phyloP scores from a whole-genome alignment of 2,888 invertebrate species.

The Sepiola atlantica region DNA sequence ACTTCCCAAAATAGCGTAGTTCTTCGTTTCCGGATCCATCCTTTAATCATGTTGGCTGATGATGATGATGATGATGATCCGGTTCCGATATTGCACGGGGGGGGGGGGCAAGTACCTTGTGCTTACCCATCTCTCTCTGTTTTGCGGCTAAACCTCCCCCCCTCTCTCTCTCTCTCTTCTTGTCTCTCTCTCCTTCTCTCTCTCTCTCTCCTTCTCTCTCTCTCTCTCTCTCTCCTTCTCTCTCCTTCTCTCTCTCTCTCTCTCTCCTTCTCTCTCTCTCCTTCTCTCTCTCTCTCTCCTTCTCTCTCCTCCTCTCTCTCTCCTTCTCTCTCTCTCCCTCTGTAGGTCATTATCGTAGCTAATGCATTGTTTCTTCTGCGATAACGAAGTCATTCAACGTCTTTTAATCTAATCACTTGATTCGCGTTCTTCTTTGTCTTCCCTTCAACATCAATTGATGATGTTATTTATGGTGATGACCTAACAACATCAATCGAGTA shows the following conservation, averaged over 20 bases:
- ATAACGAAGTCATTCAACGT: not conserved
- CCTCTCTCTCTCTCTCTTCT: not conserved
- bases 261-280: not conserved
- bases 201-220: not conserved
- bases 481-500: not conserved
- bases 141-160: not conserved
- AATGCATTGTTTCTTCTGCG: not conserved
- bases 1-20: not conserved
- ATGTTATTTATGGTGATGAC: not conserved
- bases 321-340: not conserved
- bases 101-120: not conserved
- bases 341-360: not conserved
- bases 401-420: not conserved
- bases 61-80: not conserved
- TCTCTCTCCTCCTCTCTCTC: too few relatives aligned
- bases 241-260: not conserved
- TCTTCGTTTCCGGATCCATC: not conserved
- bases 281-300: not conserved
- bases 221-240: not conserved
- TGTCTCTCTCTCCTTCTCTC: too few relatives aligned
- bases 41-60: not conserved
- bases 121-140: not conserved
- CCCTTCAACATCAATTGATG: not conserved
- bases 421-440: not conserved
- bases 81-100: too few relatives aligned